Evolutionary conservation across 92 coral and sea anemone genomes (phyloP).

Genomic region (Porites lobata): DNA sequence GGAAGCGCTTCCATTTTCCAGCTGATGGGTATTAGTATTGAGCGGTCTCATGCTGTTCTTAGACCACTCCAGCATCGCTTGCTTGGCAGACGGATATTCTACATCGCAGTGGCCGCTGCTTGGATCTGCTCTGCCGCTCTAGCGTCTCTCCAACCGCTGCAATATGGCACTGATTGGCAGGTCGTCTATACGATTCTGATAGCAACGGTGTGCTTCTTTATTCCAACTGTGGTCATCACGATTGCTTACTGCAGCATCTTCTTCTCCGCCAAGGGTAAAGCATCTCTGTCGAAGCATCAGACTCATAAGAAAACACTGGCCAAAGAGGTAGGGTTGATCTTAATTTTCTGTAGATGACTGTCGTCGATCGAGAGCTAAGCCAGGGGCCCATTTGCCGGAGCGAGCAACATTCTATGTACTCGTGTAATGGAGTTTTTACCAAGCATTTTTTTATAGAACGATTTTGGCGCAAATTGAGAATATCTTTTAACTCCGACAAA

Average conservation of each 20-base stretch:
- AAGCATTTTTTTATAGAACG: no score
- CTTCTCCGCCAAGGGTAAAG: conserved; percentile 46
- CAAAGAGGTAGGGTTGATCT: conserved; percentile 25
- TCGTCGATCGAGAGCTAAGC: no score
- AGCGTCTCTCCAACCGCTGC: conserved; percentile 85
- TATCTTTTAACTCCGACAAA: no score
- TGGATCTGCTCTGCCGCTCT: conserved; percentile 83
- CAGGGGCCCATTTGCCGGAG: no score
- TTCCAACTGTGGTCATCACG: conserved; percentile 79
- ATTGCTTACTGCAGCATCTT: conserved; percentile 76
- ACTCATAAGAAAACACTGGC: conserved; percentile 12
- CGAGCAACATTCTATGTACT: no score
- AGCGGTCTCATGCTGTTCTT: conserved; percentile 87
- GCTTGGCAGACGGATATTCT: conserved; percentile 62
- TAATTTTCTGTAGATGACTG: not conserved
- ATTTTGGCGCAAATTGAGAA: no score
- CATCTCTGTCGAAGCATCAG: conserved; percentile 5
- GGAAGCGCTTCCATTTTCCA: conserved; percentile 94
- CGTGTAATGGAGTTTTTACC: no score
- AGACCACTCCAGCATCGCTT: conserved; percentile 86
- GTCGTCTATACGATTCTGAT: conserved; percentile 73
- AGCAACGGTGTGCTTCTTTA: conserved; percentile 66
- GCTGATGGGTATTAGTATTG: conserved; percentile 85
- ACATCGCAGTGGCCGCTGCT: conserved; percentile 60
- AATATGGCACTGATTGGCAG: conserved; percentile 81